Evolutionary conservation across 2,113 vertebrate genomes (phyloP), one percentile per base, ranked within the genome.

Genomic region (Urocitellus parryii): DNA sequence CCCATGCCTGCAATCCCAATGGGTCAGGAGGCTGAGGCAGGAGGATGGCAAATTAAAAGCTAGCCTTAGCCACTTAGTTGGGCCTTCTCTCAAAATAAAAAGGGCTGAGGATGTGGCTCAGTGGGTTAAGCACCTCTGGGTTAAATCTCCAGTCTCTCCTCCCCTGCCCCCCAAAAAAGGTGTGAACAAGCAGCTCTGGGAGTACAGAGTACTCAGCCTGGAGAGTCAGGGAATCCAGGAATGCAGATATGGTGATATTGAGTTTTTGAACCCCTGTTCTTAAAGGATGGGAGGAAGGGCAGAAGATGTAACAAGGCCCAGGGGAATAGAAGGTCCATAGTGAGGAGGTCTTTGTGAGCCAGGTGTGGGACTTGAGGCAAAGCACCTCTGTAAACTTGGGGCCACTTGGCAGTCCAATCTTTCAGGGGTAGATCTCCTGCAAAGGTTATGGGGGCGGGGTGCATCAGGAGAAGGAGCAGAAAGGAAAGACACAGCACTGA

Each of bases 161-260:
- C 53, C 18, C 4, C 0, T 5, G 13, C 37, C 18, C 5, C 0
- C 5, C 13, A 77, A 13, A 11, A 10, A 2, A 14, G 67, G 12
- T 27, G 25, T 63, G 24, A 63, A 63, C 24, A 63, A 63, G 61
- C 10, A 63, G 11, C 48, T n/a, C 0, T 2, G 18, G 61, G 37
- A 12, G 6, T 24, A 1, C 37, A 25, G 29, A 14, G 18, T 39
- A 22, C 18, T 77, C 67, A 29, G 29, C 8, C 37, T 37, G 29
- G 61, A 24, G 48, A 13, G 14, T 63, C 74, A 32, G 45, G 45
- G 76, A 61, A 61, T 29, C 11, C 56, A 74, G 61, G 9, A 63
- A 27, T 4, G 12, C 2, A n/a, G 70, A n/a, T 11, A 14, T 37
- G 16, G n/a, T 0, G 2, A 24, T 1, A 20, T 24, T 1, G 3